Evolutionary conservation across 2,888 invertebrate species (phyloP).

Genomic region (Nycteola revayana): DNA sequence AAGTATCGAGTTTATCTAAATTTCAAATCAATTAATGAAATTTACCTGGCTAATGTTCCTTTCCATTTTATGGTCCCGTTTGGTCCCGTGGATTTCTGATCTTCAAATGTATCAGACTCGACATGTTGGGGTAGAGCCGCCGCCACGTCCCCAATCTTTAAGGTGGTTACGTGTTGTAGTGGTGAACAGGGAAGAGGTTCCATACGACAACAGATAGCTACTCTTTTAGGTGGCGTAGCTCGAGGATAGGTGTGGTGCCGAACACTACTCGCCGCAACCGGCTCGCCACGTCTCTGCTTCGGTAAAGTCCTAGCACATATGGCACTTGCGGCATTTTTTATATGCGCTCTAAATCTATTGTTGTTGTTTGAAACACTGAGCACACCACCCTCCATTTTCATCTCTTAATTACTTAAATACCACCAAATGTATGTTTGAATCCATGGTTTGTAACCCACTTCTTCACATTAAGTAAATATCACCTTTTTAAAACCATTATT

Average conservation of each 20-base stretch:
- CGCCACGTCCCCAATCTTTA: no score
- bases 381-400: conserved; percentile 78
- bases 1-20: no score
- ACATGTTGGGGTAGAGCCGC: conserved; percentile 43
- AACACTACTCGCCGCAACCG: conserved; percentile 47
- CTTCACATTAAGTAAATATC: conserved; percentile 25
- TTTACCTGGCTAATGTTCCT: conserved; percentile 69
- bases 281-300: conserved; percentile 68
- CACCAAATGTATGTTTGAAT: conserved; percentile 59
- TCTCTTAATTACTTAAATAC: conserved; percentile 31
- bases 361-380: conserved; percentile 73
- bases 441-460: conserved; percentile 45
- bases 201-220: conserved; percentile 62
- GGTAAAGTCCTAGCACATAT: conserved; percentile 72
- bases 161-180: conserved; percentile 38
- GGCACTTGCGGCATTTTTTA: conserved; percentile 75
- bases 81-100: conserved; percentile 37
- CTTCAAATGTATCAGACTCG: conserved; percentile 42
- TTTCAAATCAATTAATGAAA: no score
- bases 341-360: conserved; percentile 66
- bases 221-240: conserved; percentile 60
- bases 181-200: conserved; percentile 57
- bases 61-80: conserved; percentile 59
- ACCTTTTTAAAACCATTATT: conserved; percentile 27
- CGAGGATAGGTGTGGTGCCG: conserved; percentile 73